These are phyloP conservation scores for Lochmaea capreae DNA, from an alignment of 2,888 invertebrate genomes.

Conservation along the genomic window DNA sequence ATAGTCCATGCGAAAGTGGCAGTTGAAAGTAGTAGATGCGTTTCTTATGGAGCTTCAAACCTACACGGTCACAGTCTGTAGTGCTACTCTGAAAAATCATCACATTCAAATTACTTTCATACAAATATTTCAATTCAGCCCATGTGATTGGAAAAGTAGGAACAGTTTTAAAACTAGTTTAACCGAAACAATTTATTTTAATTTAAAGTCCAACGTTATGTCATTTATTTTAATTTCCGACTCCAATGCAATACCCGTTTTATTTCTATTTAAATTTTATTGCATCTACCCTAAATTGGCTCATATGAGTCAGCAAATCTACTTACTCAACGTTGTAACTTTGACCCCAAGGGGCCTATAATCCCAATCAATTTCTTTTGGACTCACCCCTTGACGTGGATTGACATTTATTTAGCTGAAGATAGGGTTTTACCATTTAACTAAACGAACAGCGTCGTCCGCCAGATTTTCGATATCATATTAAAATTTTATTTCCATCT, in stretches of 20 bases:
- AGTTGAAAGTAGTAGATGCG: too few relatives aligned
- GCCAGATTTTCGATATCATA: too few relatives aligned
- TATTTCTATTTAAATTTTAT: slow-evolving; percentile 35
- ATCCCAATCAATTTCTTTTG: slow-evolving; percentile 39
- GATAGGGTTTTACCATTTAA: slow-evolving; percentile 20
- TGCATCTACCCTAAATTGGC: slow-evolving; percentile 28
- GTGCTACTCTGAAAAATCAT: too few relatives aligned
- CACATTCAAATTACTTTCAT: too few relatives aligned
- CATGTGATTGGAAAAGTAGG: background rate
- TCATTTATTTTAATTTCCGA: slow-evolving; percentile 31
- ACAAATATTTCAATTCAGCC: background rate
- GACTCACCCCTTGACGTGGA: slow-evolving; percentile 37
- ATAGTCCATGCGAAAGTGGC: too few relatives aligned
- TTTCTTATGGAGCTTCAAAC: too few relatives aligned
- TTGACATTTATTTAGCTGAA: slow-evolving; percentile 29
- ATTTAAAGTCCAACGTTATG: background rate
- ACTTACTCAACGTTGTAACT: slow-evolving; percentile 22
- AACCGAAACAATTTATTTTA: slow-evolving; percentile 10
- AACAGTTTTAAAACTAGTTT: background rate
- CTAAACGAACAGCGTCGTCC: background rate
- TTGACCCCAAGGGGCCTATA: slow-evolving; percentile 34
- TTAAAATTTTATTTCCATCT: too few relatives aligned
- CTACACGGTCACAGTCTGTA: too few relatives aligned
- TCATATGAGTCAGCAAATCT: slow-evolving; percentile 29
- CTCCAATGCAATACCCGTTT: slow-evolving; percentile 21